Evolutionary conservation across 1,140 invertebrate genomes (phyloP).

Genomic region (Eumaeus atala): DNA sequence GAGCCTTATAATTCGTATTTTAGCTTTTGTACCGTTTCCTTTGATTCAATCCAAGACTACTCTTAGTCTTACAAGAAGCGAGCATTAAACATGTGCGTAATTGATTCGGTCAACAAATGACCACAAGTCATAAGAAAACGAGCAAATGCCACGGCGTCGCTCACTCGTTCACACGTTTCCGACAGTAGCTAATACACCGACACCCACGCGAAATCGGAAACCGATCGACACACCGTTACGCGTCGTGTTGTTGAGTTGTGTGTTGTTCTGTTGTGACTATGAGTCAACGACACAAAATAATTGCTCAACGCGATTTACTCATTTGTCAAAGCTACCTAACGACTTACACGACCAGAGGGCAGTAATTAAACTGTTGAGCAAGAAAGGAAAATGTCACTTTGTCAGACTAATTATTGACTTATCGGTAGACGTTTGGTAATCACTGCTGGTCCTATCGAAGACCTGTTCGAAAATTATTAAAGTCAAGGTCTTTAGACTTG

Average conservation of each 20-base stretch:
- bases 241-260: too few species aligned
- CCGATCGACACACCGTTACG: slow-evolving; percentile 35
- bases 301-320: slow-evolving; percentile 45
- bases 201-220: slow-evolving; percentile 48
- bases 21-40: too few species aligned
- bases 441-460: neutral
- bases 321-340: slow-evolving; percentile 18
- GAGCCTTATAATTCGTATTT: too few species aligned
- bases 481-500: neutral
- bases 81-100: too few species aligned
- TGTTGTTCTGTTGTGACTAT: slow-evolving; percentile 20
- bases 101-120: too few species aligned
- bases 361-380: slow-evolving; percentile 2
- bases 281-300: slow-evolving; percentile 29
- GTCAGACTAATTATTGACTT: slow-evolving; percentile 1
- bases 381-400: neutral
- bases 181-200: slow-evolving; percentile 43
- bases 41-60: too few species aligned
- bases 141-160: neutral
- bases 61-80: too few species aligned
- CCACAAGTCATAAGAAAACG: neutral
- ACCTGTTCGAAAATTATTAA: neutral
- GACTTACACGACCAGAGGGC: slow-evolving; percentile 15
- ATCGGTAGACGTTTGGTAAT: neutral
- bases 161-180: slow-evolving; percentile 26